Evolutionary conservation across 2,797 vertebrate species (phyloP).

Genomic region (Anniella stebbinsi): DNA sequence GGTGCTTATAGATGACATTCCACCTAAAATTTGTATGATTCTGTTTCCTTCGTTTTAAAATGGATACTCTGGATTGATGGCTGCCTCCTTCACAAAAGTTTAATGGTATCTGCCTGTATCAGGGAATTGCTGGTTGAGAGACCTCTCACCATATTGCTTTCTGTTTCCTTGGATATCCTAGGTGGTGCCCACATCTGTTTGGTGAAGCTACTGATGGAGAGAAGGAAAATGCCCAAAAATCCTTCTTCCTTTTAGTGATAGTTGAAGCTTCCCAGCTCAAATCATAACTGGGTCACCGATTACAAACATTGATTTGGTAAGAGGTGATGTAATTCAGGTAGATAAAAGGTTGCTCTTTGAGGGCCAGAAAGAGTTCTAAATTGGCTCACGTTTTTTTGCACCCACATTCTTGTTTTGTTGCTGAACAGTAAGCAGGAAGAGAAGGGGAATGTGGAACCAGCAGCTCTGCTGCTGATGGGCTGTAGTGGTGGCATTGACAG

Average conservation of each 20-base stretch:
- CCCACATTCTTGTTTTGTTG: neutral
- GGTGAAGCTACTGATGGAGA: conserved; percentile 3
- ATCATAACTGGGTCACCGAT: neutral
- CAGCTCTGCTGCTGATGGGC: neutral
- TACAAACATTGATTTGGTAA: neutral
- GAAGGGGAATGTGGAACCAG: too few relatives aligned
- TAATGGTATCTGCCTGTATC: neutral
- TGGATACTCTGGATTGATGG: conserved; percentile 1
- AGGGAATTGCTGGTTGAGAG: neutral
- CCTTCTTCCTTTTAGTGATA: neutral
- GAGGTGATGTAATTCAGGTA: too few relatives aligned
- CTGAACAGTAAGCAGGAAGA: too few relatives aligned
- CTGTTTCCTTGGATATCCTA: neutral
- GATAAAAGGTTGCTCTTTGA: neutral
- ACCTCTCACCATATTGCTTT: neutral
- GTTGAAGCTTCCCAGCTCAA: neutral
- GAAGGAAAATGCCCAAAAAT: conserved; percentile 31
- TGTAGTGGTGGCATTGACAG: neutral
- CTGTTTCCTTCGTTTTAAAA: conserved; percentile 24
- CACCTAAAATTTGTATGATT: conserved; percentile 6
- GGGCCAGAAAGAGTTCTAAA: neutral
- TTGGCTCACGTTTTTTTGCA: neutral
- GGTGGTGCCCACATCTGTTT: conserved; percentile 17
- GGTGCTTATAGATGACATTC: neutral
- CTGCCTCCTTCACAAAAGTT: neutral